Percentiles rank a stretch among this genome's conserved stretches.
Evolutionary conservation across 37 sponge, comb jelly and placozoan species (phyloP).

Genomic region (Dysidea cf. avara): DNA sequence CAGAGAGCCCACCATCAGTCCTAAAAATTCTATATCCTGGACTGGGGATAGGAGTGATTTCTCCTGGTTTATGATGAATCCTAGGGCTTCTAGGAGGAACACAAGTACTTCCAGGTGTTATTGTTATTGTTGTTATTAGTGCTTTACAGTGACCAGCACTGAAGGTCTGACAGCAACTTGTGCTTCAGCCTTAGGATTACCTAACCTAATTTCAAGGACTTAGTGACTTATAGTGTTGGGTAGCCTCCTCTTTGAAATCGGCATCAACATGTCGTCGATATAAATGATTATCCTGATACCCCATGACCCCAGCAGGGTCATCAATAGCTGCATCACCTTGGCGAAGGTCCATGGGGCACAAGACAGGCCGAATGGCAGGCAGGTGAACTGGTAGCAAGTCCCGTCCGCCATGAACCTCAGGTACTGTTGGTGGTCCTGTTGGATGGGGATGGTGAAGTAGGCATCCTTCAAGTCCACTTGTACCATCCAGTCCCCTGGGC

Average conservation of each 20-base stretch:
- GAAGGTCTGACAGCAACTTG: too few species aligned
- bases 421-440: not conserved
- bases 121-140: too few species aligned
- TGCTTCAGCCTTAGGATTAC: too few species aligned
- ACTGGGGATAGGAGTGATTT: constrained; percentile 5
- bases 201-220: too few species aligned
- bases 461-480: constrained; percentile 29
- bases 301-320: not conserved
- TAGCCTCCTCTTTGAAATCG: not conserved
- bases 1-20: constrained; percentile 20
- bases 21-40: constrained; percentile 27
- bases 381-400: too few species aligned
- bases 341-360: not conserved
- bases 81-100: constrained; percentile 1
- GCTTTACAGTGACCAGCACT: too few species aligned
- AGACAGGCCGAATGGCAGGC: too few species aligned
- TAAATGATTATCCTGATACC: constrained; percentile 5
- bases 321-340: constrained; percentile 4
- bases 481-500: constrained; percentile 15
- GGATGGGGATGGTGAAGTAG: constrained; percentile 12
- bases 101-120: not conserved
- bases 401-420: constrained; percentile 3
- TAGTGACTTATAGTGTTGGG: not conserved
- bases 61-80: constrained; percentile 17
- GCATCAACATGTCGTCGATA: constrained; percentile 17